A percentile compares a stretch with the other conserved stretches of the same genome.
phyloP scores from a whole-genome alignment of 2,888 invertebrate genomes.

The Torymus texanus region DNA sequence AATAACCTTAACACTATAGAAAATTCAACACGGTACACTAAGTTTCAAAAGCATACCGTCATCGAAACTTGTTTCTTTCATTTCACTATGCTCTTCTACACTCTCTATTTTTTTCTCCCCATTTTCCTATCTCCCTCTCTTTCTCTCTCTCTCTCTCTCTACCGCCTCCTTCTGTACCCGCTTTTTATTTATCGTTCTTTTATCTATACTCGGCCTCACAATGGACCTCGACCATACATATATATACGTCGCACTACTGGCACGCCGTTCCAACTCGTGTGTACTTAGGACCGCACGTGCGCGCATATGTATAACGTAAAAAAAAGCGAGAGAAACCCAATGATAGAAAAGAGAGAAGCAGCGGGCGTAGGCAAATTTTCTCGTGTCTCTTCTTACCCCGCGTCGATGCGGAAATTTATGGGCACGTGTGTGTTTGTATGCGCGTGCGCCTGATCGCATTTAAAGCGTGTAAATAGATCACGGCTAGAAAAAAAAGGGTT shows the following conservation, averaged over 20 bases:
- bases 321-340: neutral
- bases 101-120: constrained; percentile 30
- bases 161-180: neutral
- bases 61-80: too few species aligned
- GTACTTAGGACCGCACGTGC: constrained; percentile 49
- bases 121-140: constrained; percentile 20
- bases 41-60: too few species aligned
- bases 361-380: constrained; percentile 46
- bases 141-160: neutral
- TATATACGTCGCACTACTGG: constrained; percentile 15
- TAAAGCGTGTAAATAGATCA: constrained; percentile 40
- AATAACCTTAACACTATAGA: too few species aligned
- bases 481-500: constrained; percentile 36
- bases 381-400: neutral
- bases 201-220: constrained; percentile 31
- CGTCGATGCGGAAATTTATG: constrained; percentile 52
- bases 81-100: too few species aligned
- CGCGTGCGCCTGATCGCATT: constrained; percentile 21
- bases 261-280: constrained; percentile 37
- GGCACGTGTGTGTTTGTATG: constrained; percentile 5
- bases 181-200: constrained; percentile 45
- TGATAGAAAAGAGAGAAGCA: neutral
- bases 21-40: neutral
- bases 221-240: constrained; percentile 23
- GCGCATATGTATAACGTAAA: neutral